Conservation (phyloP, 2,888 invertebrate species). For the Morpho helenor region DNA sequence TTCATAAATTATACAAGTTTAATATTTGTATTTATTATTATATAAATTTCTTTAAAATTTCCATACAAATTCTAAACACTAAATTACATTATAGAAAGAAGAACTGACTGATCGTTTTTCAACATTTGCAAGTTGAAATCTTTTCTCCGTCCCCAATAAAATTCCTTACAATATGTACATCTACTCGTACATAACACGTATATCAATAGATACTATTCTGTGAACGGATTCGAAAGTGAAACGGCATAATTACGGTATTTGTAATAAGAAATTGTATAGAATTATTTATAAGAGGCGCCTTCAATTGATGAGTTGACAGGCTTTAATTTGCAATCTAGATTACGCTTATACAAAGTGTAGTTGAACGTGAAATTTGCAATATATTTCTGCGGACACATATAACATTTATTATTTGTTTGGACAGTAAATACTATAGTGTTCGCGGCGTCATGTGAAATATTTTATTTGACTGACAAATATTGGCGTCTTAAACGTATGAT, state of each 20-base stretch:
- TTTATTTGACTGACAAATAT: neutral
- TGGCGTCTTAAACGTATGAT: neutral
- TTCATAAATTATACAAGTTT: too few relatives aligned
- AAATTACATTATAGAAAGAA: too few relatives aligned
- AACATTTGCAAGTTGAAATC: too few relatives aligned
- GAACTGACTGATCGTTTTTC: too few relatives aligned
- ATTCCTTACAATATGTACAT: too few relatives aligned
- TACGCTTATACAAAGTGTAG: neutral
- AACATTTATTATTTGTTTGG: neutral
- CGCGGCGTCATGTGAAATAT: neutral
- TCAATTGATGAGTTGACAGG: conserved; percentile 13
- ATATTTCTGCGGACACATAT: neutral
- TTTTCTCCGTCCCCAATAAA: too few relatives aligned
- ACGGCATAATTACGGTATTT: conserved; percentile 15
- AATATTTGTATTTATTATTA: too few relatives aligned
- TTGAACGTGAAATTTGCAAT: neutral
- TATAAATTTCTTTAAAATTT: too few relatives aligned
- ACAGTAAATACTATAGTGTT: neutral
- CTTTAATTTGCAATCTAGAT: conserved; percentile 8
- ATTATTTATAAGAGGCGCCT: conserved; percentile 13
- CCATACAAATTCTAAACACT: too few relatives aligned
- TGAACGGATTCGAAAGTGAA: conserved; percentile 19
- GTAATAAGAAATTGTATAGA: conserved; percentile 15
- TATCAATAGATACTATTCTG: conserved; percentile 3
- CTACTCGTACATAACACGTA: neutral